Base-by-base conservation (phyloP, 2,113 vertebrate genomes). In the Chrysemys picta region DNA sequence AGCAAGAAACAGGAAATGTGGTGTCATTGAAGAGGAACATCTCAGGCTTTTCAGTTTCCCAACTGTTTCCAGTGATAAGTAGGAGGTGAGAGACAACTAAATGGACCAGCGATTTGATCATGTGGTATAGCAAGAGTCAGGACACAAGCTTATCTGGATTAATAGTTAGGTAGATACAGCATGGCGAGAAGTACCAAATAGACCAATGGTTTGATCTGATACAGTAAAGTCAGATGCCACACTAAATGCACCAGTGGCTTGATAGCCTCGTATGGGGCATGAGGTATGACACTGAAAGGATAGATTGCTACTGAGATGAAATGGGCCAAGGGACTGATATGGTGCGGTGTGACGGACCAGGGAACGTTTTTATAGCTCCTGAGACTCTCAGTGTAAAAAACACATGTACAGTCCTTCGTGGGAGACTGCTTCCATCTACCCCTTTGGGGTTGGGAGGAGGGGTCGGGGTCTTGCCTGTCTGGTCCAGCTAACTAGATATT, bases 11-110 rank as follows among this genome's bases (percentile, higher is more conserved):
- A 6, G 2, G 9, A 5, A 19, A 47, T n/a, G 50, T 50, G 2
- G 35, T 35, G 62, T 65, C 62, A 65, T 9, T 56, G 14, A 6
- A 3, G 2, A 7, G 3, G 1, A 47, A 42, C 69, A 72, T 84
- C 92, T 50, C 24, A 72, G 9, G 6, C 31, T 1, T 12, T 42
- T 38, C 92, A 11, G 76, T 27, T 78, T 19, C 86, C 79, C 4
- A 50, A 22, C 54, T 35, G 42, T 45, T 8, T 42, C 29, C 88
- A 4, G 54, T 5, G 6, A 56, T 38, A 25, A 14, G 10, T 10
- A 2, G 5, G 21, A 10, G 12, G 1, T 3, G 1, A 2, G 16
- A 35, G 19, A n/a, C 29, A 59, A 52, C 27, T 10, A 38, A 1
- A 78, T 19, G 4, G 5, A 14, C 6, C 50, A 35, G 38, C 54